A percentile compares a stretch with the other conserved stretches of the same genome.
Conservation (phyloP, 2,888 invertebrate genomes). For the Alviniconcha strummeri region DNA sequence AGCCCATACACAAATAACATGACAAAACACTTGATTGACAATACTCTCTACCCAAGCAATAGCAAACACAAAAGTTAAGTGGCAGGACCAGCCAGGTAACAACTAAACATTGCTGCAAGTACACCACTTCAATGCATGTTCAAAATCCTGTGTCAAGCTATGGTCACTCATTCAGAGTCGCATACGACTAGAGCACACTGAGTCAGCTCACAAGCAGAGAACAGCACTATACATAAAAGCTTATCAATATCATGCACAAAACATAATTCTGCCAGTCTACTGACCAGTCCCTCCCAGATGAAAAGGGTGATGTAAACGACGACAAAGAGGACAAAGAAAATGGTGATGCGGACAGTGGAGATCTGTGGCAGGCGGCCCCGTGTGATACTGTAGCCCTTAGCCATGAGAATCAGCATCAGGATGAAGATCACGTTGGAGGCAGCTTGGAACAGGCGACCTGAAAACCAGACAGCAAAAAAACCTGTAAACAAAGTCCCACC, state of each 20-base stretch:
- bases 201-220: too few relatives aligned
- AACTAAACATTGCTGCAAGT: too few relatives aligned
- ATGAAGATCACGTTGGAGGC: conserved; percentile 85
- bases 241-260: neutral
- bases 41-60: too few relatives aligned
- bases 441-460: conserved; percentile 84
- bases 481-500: neutral
- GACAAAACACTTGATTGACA: neutral
- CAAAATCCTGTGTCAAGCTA: too few relatives aligned
- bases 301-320: conserved; percentile 85
- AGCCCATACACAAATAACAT: too few relatives aligned
- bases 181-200: too few relatives aligned
- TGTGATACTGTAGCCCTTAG: conserved; percentile 93
- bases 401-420: conserved; percentile 86
- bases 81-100: too few relatives aligned
- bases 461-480: conserved; percentile 32
- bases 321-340: conserved; percentile 86
- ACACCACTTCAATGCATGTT: too few relatives aligned
- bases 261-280: conserved; percentile 21
- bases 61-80: too few relatives aligned
- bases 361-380: conserved; percentile 84
- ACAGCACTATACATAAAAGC: too few relatives aligned
- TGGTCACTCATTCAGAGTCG: too few relatives aligned
- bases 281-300: conserved; percentile 86
- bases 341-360: conserved; percentile 84